phyloP scores from a whole-genome alignment of 2,113 vertebrate species.

The Urocitellus parryii region DNA sequence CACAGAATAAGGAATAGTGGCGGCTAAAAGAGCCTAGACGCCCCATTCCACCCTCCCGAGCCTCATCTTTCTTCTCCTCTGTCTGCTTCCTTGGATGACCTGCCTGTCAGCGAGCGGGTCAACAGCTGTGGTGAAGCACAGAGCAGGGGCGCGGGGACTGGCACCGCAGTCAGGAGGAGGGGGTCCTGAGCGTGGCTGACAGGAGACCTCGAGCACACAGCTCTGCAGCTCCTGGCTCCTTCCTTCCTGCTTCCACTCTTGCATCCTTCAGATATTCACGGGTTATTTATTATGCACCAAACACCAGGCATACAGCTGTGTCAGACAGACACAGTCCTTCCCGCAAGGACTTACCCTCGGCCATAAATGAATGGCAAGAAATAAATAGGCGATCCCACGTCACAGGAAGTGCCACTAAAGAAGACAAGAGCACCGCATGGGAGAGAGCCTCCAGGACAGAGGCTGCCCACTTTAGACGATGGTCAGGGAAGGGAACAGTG shows the following conservation, averaged over 20 bases:
- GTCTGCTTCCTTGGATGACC: slow-evolving; percentile 79
- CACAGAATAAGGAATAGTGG: slow-evolving; percentile 85
- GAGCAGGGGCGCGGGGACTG: neutral
- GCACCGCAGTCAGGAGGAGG: rapidly evolving
- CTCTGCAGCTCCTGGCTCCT: neutral
- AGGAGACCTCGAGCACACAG: rapidly evolving
- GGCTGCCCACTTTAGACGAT: neutral
- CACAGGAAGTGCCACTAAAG: neutral
- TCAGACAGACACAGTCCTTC: neutral
- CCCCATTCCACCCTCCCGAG: slow-evolving; percentile 17
- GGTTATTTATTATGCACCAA: neutral
- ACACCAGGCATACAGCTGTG: neutral
- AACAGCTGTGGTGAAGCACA: slow-evolving; percentile 7
- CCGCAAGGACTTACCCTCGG: neutral
- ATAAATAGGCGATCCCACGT: neutral
- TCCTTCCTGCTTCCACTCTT: neutral
- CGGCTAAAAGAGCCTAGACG: slow-evolving; percentile 77
- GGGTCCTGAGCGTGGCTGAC: neutral
- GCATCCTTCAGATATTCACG: rapidly evolving
- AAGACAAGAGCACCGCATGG: rapidly evolving
- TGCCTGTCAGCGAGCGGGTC: slow-evolving; percentile 60
- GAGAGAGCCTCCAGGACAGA: neutral
- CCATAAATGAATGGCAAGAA: neutral
- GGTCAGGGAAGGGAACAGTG: neutral
- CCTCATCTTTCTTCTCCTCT: slow-evolving; percentile 77